These are phyloP conservation scores for Parnassius glacialis DNA, from an alignment of 2,888 invertebrate genomes.

Conservation along the genomic window DNA sequence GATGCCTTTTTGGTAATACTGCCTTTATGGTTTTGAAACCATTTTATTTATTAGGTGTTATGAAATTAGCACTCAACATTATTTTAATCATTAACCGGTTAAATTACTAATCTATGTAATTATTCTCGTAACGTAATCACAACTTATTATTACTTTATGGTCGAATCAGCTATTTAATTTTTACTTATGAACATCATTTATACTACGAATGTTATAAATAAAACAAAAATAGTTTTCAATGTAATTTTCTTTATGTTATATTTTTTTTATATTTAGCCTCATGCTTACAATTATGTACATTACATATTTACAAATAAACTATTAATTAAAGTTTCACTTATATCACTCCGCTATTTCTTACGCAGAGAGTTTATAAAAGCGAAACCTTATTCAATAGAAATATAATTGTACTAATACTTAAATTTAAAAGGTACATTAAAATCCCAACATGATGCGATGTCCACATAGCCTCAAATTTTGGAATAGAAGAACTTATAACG, in stretches of 20 bases:
- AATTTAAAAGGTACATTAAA: conserved; percentile 37
- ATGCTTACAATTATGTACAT: conserved; percentile 46
- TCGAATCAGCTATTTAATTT: no score
- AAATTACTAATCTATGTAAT: no score
- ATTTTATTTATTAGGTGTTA: no score
- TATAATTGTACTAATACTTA: conserved; percentile 27
- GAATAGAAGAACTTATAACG: conserved; percentile 55
- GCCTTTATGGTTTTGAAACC: no score
- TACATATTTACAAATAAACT: conserved; percentile 62
- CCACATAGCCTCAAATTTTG: conserved; percentile 68
- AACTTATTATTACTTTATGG: no score
- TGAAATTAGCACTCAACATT: no score
- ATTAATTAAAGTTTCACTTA: conserved; percentile 32
- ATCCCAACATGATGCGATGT: conserved; percentile 46
- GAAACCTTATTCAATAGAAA: conserved; percentile 24
- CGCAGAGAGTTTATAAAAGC: conserved; percentile 6
- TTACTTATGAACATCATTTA: no score
- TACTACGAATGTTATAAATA: conserved; percentile 29
- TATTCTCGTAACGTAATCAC: no score
- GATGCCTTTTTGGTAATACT: no score
- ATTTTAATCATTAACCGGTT: no score
- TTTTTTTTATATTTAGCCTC: conserved; percentile 64
- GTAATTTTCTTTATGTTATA: conserved; percentile 48
- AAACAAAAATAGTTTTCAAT: conserved; percentile 46
- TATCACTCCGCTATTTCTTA: background rate